Evolutionary conservation across 2,888 invertebrate species (phyloP).

Genomic region (Eristalinus sepulchralis): DNA sequence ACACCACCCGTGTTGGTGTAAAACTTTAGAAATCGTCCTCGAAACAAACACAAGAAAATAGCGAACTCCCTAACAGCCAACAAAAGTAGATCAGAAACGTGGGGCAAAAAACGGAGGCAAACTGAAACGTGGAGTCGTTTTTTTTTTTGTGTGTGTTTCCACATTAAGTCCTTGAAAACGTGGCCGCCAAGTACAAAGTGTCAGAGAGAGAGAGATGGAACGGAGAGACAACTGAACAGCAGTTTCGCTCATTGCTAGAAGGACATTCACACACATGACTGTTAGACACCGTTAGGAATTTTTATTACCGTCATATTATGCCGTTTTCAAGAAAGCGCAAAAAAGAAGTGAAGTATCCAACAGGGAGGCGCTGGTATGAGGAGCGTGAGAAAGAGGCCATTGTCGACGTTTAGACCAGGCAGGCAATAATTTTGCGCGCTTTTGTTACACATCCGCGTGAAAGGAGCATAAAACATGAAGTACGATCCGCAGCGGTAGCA

Average conservation of each 20-base stretch:
- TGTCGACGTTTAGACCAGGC: constrained; percentile 51
- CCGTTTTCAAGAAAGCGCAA: constrained; percentile 47
- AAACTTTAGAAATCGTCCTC: constrained; percentile 53
- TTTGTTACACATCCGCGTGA: constrained; percentile 45
- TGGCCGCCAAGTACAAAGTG: constrained; percentile 10
- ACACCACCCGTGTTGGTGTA: constrained; percentile 28
- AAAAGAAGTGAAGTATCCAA: not conserved
- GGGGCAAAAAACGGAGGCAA: not conserved
- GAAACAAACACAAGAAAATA: constrained; percentile 21
- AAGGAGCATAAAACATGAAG: constrained; percentile 54
- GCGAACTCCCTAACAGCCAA: not conserved
- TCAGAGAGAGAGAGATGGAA: not conserved
- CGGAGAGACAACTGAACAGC: constrained; percentile 23
- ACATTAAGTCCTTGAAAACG: constrained; percentile 48
- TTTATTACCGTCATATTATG: constrained; percentile 61
- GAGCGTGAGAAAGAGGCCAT: constrained; percentile 41
- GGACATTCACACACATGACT: constrained; percentile 51
- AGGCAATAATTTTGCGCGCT: constrained; percentile 54
- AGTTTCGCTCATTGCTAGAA: constrained; percentile 29
- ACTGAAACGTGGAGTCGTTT: constrained; percentile 2
- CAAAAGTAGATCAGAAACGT: not conserved
- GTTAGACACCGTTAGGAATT: constrained; percentile 55
- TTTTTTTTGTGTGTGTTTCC: constrained; percentile 7
- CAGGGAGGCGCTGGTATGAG: not conserved
- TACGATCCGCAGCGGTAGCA: constrained; percentile 21